Conservation (phyloP, 1,140 invertebrate genomes). For the Heliconius congener region DNA sequence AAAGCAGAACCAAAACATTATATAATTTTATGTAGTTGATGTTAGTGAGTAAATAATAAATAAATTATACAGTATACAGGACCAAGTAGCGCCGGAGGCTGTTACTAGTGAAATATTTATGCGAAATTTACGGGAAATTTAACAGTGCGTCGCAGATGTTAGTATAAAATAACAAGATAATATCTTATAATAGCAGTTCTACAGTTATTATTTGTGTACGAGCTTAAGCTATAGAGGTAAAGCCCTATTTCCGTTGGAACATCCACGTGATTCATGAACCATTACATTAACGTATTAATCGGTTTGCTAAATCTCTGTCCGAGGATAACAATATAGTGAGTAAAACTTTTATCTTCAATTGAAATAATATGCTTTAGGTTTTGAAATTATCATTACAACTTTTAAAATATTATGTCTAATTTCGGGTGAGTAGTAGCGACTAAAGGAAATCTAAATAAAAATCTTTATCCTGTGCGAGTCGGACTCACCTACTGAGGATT, state of each 20-base stretch:
- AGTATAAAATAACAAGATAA: background rate
- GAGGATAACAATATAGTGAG: background rate
- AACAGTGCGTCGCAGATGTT: background rate
- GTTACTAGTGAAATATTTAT: background rate
- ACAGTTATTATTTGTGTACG: background rate
- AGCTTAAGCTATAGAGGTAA: background rate
- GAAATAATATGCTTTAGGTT: background rate
- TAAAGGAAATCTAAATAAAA: too few relatives aligned
- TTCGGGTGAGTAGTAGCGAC: too few relatives aligned
- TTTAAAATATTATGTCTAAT: too few relatives aligned
- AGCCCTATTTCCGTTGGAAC: background rate
- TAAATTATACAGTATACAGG: background rate
- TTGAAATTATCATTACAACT: background rate
- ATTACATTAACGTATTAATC: background rate
- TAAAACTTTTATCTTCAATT: background rate
- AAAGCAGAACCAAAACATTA: background rate
- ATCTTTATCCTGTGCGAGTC: too few relatives aligned
- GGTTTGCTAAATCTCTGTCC: background rate
- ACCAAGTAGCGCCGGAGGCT: background rate
- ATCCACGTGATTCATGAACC: background rate
- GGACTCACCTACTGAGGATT: too few relatives aligned
- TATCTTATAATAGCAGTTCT: conserved; percentile 5
- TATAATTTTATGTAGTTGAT: too few relatives aligned
- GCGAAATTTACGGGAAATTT: background rate
- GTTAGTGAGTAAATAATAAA: background rate